Percentiles rank a stretch among this genome's conserved stretches.
Conservation (phyloP, 2,888 invertebrate species). For the Dorcus hopei region DNA sequence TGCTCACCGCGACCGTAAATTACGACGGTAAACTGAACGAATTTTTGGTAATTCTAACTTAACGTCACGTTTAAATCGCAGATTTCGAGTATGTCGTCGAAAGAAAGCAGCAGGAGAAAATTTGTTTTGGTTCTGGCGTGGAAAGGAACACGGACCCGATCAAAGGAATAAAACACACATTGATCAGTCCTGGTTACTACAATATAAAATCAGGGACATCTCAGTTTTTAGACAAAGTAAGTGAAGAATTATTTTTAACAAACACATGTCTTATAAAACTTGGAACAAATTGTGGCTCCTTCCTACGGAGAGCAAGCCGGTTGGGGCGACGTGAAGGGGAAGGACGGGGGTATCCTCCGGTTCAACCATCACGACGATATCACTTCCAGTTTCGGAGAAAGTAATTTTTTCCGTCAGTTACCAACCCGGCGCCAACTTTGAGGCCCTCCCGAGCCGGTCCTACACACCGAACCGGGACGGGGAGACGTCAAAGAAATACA, state of each 20-base stretch:
- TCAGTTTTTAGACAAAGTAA: conserved; percentile 34
- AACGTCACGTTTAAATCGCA: conserved; percentile 15
- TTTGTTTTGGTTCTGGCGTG: conserved; percentile 41
- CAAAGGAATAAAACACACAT: conserved; percentile 19
- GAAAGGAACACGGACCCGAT: conserved; percentile 35
- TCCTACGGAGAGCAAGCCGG: too few species aligned
- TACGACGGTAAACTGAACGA: conserved; percentile 6
- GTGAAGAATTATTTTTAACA: not conserved
- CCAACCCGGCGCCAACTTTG: too few species aligned
- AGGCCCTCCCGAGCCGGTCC: too few species aligned
- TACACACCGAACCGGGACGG: too few species aligned
- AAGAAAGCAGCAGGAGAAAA: conserved; percentile 32
- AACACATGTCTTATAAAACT: too few species aligned
- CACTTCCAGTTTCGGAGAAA: not conserved
- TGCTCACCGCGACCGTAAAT: conserved; percentile 6
- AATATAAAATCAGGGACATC: conserved; percentile 33
- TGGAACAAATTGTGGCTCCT: too few species aligned
- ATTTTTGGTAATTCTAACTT: too few species aligned
- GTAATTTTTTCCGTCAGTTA: too few species aligned
- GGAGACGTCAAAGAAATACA: too few species aligned
- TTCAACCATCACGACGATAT: not conserved
- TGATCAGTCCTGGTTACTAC: conserved; percentile 32
- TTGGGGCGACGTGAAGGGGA: too few species aligned
- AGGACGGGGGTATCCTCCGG: too few species aligned
- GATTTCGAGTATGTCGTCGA: conserved; percentile 45